Base-by-base conservation (phyloP, 2,888 invertebrate species). In the Sphecodes monilicornis region DNA sequence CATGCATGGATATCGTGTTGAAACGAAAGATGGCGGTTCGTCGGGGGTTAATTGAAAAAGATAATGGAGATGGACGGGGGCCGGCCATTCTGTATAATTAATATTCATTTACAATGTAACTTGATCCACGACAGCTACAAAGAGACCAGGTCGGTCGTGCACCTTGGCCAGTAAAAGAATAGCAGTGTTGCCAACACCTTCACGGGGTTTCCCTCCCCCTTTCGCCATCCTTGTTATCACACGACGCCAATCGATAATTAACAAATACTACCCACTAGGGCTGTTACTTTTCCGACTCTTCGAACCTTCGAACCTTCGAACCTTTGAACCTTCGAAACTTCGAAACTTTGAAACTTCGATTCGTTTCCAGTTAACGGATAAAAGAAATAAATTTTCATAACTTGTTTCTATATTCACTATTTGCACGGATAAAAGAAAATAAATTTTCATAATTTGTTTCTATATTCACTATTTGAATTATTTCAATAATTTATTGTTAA, bases 221-320 rank as follows among this genome's bases (percentile, higher is more conserved):
- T 36, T 57, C n/a, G 13, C 41, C n/a, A 46, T 66, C 32, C 46
- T 39, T 64, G 74, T 81, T 86, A 86, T 82, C 79, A 50, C 16
- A 13, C 76, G 86, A 79, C 79, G 78, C 75, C 79, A 80, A 78
- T 86, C 86, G 86, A 86, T 82, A 80, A 86, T 86, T 86, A 86
- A 82, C 86, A 86, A 86, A 86, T 82, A 80, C 86, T 69, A 77
- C 69, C 16, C 50, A 50, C 50, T n/a, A n/a, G n/a, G n/a, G n/a
- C n/a, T n/a, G n/a, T n/a, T n/a, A n/a, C n/a, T n/a, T n/a, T n/a
- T n/a, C n/a, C n/a, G n/a, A n/a, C n/a, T n/a, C n/a, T n/a, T n/a
- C n/a, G n/a, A n/a, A n/a, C n/a, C n/a, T n/a, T n/a, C n/a, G n/a
- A n/a, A n/a, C n/a, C n/a, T n/a, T n/a, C n/a, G n/a, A n/a, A n/a